Base-by-base conservation (phyloP, 2,797 vertebrate genomes). In the Gymnoscopelus microlampas region DNA sequence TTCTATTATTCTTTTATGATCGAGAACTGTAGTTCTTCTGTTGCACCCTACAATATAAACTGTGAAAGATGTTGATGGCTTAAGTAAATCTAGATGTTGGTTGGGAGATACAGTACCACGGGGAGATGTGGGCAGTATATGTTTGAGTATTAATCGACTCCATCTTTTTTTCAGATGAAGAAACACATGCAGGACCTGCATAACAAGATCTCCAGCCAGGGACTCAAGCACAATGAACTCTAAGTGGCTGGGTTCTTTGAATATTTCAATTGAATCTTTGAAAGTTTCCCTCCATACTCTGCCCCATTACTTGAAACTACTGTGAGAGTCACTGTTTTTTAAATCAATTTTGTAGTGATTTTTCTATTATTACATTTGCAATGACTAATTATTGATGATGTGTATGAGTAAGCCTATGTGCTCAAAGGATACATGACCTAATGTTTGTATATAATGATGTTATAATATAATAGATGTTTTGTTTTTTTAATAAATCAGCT, bases 171-270 rank as follows among this genome's bases (percentile, higher is more conserved):
- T 68, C 88, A 99, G 98, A 98, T 99, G 84, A 99, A 98, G 93
- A 99, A 99, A 83, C 98, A 99, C 49, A 81, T 99, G 72, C 97
- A 98, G 85, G 97, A 99, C 66, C 87, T 99, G 79, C 95, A 94
- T 57, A 94, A 95, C 85, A 95, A 98, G 86, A 94, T 99, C 70
- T 96, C 96, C 1, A 90, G 91, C 66, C 85, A 92, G 47, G 96
- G 96, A n/a, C 93, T 97, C 10, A 77, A 93, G 8, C 98, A 98
- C 90, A 99, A 98, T 0, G 98, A 99, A 71, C 95, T 99, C 56
- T 99, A 87, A 97, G 71, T 9, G 48, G 44, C 39, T 66, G 0
- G 0, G 44, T 8, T 12, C 0, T 55, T 63, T 5, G 53, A n/a
- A n/a, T n/a, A n/a, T n/a, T n/a, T n/a, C n/a, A n/a, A n/a, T n/a